phyloP scores from a whole-genome alignment of 92 coral and sea anemone genomes.

The Metridium senile region DNA sequence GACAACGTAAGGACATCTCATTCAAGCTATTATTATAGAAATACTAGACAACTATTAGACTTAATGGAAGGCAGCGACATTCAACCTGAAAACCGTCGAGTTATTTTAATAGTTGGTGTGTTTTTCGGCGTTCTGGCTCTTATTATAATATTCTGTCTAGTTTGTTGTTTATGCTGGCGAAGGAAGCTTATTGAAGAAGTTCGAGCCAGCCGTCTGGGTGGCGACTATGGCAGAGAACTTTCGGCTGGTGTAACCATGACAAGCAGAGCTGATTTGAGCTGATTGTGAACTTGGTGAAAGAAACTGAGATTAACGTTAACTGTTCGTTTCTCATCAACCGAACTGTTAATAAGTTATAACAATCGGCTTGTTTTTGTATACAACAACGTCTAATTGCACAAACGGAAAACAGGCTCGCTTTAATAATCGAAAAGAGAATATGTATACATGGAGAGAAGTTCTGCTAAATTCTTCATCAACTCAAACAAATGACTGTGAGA shows the following conservation, averaged over 20 bases:
- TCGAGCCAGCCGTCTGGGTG: slow-evolving; percentile 47
- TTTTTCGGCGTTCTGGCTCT: slow-evolving; percentile 75
- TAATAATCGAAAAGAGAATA: neutral
- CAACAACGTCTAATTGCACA: neutral
- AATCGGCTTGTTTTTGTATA: neutral
- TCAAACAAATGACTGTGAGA: too few species aligned
- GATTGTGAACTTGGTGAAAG: neutral
- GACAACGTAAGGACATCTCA: neutral
- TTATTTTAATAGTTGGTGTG: slow-evolving; percentile 78
- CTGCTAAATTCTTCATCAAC: too few species aligned
- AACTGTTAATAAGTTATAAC: neutral
- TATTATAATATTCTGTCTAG: slow-evolving; percentile 46
- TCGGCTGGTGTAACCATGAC: slow-evolving; percentile 56
- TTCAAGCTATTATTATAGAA: neutral
- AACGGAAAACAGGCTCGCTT: neutral
- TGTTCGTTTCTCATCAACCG: neutral
- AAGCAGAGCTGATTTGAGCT: slow-evolving; percentile 35
- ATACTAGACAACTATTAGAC: neutral
- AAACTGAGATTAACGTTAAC: neutral
- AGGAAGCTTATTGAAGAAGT: slow-evolving; percentile 64
- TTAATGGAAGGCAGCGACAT: slow-evolving; percentile 22
- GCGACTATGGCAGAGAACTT: slow-evolving; percentile 47
- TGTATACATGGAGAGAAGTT: too few species aligned
- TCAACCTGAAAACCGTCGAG: slow-evolving; percentile 20
- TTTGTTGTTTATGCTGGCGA: slow-evolving; percentile 82